Conservation (phyloP, 1,140 invertebrate species). For the Orchesella cincta region DNA sequence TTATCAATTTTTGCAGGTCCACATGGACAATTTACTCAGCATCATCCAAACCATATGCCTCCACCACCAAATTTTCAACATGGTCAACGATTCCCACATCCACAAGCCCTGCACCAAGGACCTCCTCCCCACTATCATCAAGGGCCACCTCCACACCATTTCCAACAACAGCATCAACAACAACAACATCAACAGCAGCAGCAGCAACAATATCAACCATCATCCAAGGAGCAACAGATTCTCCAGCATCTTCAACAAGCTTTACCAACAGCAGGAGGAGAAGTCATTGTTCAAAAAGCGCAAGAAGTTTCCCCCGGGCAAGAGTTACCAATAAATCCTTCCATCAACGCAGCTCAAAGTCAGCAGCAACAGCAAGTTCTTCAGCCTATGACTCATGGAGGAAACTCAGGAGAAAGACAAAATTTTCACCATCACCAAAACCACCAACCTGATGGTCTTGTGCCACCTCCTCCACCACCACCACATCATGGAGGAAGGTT, state of each 20-base stretch:
- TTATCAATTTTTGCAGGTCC: slow-evolving; percentile 25
- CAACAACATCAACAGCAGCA: slow-evolving; percentile 31
- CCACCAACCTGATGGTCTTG: slow-evolving; percentile 35
- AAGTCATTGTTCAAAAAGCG: slow-evolving; percentile 36
- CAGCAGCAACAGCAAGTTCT: slow-evolving; percentile 33
- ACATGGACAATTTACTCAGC: slow-evolving; percentile 24
- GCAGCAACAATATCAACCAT: slow-evolving; percentile 22
- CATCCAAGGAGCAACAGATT: slow-evolving; percentile 10
- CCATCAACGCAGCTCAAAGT: slow-evolving; percentile 26
- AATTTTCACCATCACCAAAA: slow-evolving; percentile 9
- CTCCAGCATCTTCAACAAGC: slow-evolving; percentile 29
- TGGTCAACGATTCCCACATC: slow-evolving; percentile 6
- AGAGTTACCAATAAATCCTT: slow-evolving; percentile 33
- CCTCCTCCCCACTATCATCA: slow-evolving; percentile 41
- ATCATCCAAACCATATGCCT: slow-evolving; percentile 12
- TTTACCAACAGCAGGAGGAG: slow-evolving; percentile 19
- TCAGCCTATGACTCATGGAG: slow-evolving; percentile 4
- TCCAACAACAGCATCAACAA: slow-evolving; percentile 27
- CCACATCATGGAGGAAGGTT: slow-evolving; percentile 5
- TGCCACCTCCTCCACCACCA: slow-evolving; percentile 31
- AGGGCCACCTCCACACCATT: slow-evolving; percentile 31
- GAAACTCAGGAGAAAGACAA: neutral
- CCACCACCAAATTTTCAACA: slow-evolving; percentile 35
- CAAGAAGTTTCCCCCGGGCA: slow-evolving; percentile 34
- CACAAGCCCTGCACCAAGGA: slow-evolving; percentile 29